Conservation (phyloP, 2,113 vertebrate species). For the Catagonus wagneri region DNA sequence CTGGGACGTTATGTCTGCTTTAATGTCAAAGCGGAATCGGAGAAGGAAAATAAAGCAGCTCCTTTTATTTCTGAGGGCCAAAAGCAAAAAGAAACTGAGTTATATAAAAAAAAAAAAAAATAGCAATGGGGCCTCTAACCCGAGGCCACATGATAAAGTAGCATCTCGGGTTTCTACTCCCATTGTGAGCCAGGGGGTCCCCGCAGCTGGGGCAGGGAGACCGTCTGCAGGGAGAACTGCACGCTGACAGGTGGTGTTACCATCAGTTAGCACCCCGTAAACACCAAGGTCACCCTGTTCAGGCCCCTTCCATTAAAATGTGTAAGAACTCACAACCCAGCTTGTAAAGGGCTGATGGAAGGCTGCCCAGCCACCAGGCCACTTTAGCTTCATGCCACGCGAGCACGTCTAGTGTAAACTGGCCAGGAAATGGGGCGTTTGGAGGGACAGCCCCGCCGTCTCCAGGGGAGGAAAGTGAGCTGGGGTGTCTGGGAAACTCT, state of each 20-base stretch:
- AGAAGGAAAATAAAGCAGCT: conserved; percentile 56
- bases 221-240: conserved; percentile 71
- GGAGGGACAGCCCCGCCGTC: conserved; percentile 47
- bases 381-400: not conserved
- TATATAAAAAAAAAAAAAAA: not conserved
- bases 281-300: conserved; percentile 77
- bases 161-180: conserved; percentile 53
- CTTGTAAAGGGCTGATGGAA: conserved; percentile 49
- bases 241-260: conserved; percentile 67
- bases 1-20: conserved; percentile 42
- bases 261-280: conserved; percentile 77
- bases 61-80: conserved; percentile 55
- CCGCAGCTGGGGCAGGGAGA: not conserved
- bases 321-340: conserved; percentile 40
- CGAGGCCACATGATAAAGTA: not conserved
- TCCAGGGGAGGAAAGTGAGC: conserved; percentile 68
- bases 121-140: not conserved
- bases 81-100: not conserved
- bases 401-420: conserved; percentile 45
- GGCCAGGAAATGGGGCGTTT: conserved; percentile 63
- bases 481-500: conserved; percentile 67
- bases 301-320: conserved; percentile 75
- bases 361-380: not conserved
- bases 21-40: conserved; percentile 33
- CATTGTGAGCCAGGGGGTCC: conserved; percentile 12